These are phyloP conservation scores for Dioctria linearis DNA, from an alignment of 2,888 invertebrate genomes.

Conservation along the genomic window DNA sequence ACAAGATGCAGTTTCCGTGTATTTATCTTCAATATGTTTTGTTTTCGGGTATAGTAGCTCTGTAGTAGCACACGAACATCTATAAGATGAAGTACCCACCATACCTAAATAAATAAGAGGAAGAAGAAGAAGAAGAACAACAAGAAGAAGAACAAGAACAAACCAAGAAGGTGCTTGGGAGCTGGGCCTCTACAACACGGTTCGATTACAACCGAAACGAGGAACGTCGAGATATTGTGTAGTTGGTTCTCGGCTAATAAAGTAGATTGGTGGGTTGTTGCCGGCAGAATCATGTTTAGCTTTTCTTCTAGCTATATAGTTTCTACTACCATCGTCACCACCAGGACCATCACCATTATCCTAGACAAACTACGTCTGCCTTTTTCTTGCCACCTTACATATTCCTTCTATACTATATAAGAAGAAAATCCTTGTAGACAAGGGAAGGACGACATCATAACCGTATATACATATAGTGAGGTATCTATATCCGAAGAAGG, in stretches of 20 bases:
- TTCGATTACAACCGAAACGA: conserved; percentile 48
- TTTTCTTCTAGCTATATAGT: conserved; percentile 35
- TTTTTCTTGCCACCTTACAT: conserved; percentile 28
- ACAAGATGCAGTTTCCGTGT: conserved; percentile 58
- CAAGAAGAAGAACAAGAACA: background rate
- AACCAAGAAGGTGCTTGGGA: conserved; percentile 48
- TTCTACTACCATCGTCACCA: background rate
- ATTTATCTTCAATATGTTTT: conserved; percentile 57
- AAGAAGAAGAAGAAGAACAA: too few species aligned
- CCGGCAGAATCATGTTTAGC: conserved; percentile 47
- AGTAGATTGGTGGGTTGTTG: conserved; percentile 37
- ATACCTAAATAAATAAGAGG: conserved; percentile 29
- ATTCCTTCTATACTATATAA: background rate
- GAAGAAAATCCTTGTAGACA: background rate
- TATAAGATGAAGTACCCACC: conserved; percentile 45
- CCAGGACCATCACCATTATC: too few species aligned
- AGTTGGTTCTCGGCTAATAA: conserved; percentile 43
- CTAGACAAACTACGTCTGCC: background rate
- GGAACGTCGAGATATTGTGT: conserved; percentile 34
- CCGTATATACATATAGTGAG: background rate
- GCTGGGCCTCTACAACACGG: conserved; percentile 34
- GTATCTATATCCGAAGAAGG: conserved; percentile 28
- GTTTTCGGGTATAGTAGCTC: conserved; percentile 30
- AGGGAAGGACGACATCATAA: background rate
- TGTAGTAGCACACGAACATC: conserved; percentile 3